Base-by-base conservation (phyloP, 2,113 vertebrate species). In the Centrocercus urophasianus region DNA sequence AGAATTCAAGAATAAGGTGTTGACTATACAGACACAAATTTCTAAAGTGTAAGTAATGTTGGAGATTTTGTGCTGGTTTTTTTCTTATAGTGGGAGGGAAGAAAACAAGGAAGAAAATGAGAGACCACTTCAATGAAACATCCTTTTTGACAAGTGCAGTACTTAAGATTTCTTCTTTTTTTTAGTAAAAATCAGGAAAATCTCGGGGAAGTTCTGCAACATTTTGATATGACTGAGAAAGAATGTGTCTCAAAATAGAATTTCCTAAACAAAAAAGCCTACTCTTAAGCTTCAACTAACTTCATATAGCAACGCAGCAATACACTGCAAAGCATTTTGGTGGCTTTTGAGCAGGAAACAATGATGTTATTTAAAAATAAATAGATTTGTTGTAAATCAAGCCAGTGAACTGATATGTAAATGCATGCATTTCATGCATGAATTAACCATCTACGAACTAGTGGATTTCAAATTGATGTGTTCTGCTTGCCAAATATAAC, bases 401-500 rank as follows among this genome's bases (percentile, higher is more conserved):
- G 25, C 13, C 67, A 88, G 61, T 38, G 57, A 90, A 40, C 71
- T 86, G 83, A 74, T 86, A 4, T 40, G 45, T 71, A 95, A 89
- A 83, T 76, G n/a, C 57, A 40, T 70, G 14, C 20, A 47, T 90
- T 91, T 91, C 36, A 66, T 59, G 43, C 90, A 40, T 88, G 89
- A 90, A 71, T 95, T 90, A 86, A 96, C 52, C 80, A 89, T 65
- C 72, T 96, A 36, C 63, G 74, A 61, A 86, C 66, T 32, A 89
- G 93, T 36, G 54, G 67, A 66, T 91, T 83, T 72, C 47, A 69
- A 86, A 88, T 78, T 5, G 0, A 42, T 78, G 30, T n/a, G 34
- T 52, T 47, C 5, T 80, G 71, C 86, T 90, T 87, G 34, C 43
- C 11, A 43, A n/a, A 65, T 88, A 50, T 40, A 13, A 13, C 19